These are phyloP conservation scores for Gallinago nigripennis DNA, from an alignment of 2,797 vertebrate species.

Conservation along the genomic window DNA sequence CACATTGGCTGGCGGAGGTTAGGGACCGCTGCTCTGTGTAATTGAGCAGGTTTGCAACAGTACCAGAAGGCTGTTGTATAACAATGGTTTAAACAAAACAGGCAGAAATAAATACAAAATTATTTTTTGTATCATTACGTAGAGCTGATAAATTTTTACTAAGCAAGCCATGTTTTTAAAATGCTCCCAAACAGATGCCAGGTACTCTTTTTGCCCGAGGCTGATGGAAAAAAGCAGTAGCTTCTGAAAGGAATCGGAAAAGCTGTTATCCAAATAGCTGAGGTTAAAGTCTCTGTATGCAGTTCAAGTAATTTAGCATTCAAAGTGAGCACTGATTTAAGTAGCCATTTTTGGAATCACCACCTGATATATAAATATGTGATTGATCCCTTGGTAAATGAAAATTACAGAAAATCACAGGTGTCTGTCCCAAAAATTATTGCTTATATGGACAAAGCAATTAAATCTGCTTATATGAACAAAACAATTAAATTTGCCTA, in stretches of 20 bases:
- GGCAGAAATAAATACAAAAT: neutral
- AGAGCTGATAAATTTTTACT: slow-evolving; percentile 11
- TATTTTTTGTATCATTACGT: neutral
- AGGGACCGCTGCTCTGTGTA: slow-evolving; percentile 17
- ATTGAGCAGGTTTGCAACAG: slow-evolving; percentile 22
- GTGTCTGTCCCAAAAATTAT: slow-evolving; percentile 30
- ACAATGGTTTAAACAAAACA: neutral
- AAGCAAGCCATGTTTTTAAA: neutral
- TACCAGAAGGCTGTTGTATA: neutral
- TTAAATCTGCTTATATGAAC: slow-evolving; percentile 16
- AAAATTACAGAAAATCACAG: slow-evolving; percentile 54
- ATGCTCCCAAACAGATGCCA: neutral
- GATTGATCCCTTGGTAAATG: slow-evolving; percentile 12
- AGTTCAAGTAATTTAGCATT: slow-evolving; percentile 3
- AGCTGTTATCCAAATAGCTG: neutral
- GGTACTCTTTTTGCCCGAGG: neutral
- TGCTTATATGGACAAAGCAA: slow-evolving; percentile 47
- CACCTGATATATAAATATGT: neutral
- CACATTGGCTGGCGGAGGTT: slow-evolving; percentile 18
- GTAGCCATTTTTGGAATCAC: slow-evolving; percentile 1
- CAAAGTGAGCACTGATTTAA: slow-evolving; percentile 4
- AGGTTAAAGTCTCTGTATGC: neutral
- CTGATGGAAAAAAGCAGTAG: neutral
- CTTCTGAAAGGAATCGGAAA: slow-evolving; percentile 31
- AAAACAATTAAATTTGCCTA: slow-evolving; percentile 17